Evolutionary conservation across 2,888 invertebrate genomes (phyloP).

Genomic region (Thalpophila matura): DNA sequence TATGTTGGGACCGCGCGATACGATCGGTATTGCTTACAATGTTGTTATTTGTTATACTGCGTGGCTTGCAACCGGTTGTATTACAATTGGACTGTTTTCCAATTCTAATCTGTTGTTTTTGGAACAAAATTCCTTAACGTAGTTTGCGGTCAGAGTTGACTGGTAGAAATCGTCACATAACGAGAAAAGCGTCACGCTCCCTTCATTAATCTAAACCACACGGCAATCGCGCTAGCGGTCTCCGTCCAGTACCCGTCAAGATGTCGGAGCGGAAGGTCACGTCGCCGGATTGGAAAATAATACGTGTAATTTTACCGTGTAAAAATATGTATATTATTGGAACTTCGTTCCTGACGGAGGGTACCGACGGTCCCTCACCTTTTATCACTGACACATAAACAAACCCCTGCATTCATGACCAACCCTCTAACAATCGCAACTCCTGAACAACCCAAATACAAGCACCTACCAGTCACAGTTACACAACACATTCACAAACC

Average conservation of each 20-base stretch:
- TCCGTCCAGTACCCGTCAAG: no score
- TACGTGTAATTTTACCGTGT: no score
- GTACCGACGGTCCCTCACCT: not conserved
- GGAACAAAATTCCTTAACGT: no score
- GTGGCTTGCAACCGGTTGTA: not conserved
- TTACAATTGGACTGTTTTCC: not conserved
- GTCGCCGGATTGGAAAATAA: no score
- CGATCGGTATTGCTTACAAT: conserved; percentile 9
- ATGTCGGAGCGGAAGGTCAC: no score
- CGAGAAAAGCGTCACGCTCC: no score
- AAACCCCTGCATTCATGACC: not conserved
- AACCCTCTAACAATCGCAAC: not conserved
- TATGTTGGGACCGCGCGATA: conserved; percentile 24
- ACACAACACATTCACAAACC: conserved; percentile 19
- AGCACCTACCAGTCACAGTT: not conserved
- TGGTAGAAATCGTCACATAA: no score
- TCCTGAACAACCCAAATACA: not conserved
- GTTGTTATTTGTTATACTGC: conserved; percentile 1
- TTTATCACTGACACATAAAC: not conserved
- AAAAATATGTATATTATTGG: no score
- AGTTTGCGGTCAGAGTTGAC: no score
- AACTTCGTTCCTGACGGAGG: no score
- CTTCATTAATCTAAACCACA: no score
- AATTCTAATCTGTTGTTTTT: not conserved
- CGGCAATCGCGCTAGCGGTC: no score